Conservation (phyloP, 1,140 invertebrate genomes). For the Diorhabda sublineata region DNA sequence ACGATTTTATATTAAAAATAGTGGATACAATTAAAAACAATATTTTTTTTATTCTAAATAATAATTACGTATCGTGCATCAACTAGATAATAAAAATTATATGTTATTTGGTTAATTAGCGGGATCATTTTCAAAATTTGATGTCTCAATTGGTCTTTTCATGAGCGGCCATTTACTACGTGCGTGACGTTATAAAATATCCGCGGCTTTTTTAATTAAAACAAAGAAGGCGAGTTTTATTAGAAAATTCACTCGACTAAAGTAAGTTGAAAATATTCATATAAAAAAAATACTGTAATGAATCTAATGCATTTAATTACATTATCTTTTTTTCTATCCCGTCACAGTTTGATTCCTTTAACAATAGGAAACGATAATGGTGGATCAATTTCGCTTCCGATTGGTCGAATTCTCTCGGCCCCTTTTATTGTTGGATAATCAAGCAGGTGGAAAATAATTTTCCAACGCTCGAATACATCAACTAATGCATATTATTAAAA, state of each 20-base stretch:
- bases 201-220: conserved; percentile 12
- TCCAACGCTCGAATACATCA: background rate
- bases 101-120: conserved; percentile 24
- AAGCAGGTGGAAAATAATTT: conserved; percentile 1
- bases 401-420: background rate
- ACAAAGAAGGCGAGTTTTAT: conserved; percentile 1
- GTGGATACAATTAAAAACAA: too few relatives aligned
- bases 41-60: too few relatives aligned
- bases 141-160: conserved; percentile 23
- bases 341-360: background rate
- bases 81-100: conserved; percentile 22
- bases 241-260: conserved; percentile 4
- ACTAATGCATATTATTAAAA: conserved; percentile 1
- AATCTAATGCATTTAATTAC: too few relatives aligned
- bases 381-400: background rate
- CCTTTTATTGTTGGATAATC: background rate
- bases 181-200: conserved; percentile 3
- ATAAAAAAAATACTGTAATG: too few relatives aligned
- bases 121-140: conserved; percentile 16
- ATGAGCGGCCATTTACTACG: conserved; percentile 5
- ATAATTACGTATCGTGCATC: background rate
- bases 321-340: too few relatives aligned
- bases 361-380: background rate
- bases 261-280: background rate
- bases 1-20: too few relatives aligned